Evolutionary conservation across 2,113 vertebrate species (phyloP).

Genomic region (Pitta sordida): DNA sequence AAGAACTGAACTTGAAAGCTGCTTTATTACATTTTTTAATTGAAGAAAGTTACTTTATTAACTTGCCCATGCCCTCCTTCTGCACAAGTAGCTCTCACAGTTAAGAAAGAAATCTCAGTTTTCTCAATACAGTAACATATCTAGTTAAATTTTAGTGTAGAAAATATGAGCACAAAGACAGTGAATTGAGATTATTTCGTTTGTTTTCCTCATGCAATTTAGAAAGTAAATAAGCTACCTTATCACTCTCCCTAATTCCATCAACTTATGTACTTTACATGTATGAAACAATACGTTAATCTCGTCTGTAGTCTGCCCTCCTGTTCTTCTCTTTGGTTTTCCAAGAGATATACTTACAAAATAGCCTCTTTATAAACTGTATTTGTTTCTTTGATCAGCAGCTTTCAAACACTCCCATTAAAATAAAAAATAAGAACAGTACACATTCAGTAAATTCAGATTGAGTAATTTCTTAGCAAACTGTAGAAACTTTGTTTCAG

Average conservation of each 20-base stretch:
- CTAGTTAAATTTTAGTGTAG: background rate
- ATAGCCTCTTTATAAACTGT: background rate
- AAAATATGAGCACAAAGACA: background rate
- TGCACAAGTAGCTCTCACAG: background rate
- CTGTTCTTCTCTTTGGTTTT: background rate
- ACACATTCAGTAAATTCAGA: background rate
- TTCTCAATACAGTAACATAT: background rate
- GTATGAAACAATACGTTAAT: background rate
- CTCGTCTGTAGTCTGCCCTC: background rate
- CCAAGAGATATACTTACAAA: background rate
- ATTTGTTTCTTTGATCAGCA: background rate
- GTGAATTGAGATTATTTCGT: background rate
- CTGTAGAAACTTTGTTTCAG: background rate
- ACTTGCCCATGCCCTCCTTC: background rate
- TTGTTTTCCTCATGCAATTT: background rate
- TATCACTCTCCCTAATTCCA: background rate
- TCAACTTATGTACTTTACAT: background rate
- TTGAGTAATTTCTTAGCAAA: background rate
- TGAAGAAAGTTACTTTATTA: background rate
- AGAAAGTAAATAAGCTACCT: background rate
- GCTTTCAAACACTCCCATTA: background rate
- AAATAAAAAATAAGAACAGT: background rate
- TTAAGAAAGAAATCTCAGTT: background rate
- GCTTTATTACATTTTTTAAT: background rate
- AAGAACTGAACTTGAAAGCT: background rate